Conservation (phyloP, 2,113 vertebrate genomes). For the Rhynchomys soricoides region DNA sequence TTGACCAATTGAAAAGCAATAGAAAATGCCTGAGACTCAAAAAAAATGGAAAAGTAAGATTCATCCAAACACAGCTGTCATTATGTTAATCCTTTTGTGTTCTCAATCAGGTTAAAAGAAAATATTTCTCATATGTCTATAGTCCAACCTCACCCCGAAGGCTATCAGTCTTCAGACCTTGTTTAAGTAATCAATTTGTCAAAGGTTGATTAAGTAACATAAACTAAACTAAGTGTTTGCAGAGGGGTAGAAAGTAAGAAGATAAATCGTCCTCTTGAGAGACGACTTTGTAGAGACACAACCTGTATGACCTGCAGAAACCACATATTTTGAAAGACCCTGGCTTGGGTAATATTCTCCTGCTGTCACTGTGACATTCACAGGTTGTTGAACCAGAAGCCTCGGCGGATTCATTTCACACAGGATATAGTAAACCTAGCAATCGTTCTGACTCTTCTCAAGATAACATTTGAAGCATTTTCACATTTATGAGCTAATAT, state of each 20-base stretch:
- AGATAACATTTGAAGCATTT: slow-evolving; percentile 32
- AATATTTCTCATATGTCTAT: neutral
- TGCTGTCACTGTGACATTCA: neutral
- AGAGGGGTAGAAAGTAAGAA: neutral
- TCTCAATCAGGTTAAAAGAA: neutral
- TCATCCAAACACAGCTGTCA: neutral
- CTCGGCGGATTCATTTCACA: neutral
- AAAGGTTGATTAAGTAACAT: slow-evolving; percentile 36
- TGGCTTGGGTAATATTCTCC: neutral
- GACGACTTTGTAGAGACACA: neutral
- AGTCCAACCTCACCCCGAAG: neutral
- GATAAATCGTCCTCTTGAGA: neutral
- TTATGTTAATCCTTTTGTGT: neutral
- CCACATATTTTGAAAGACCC: neutral
- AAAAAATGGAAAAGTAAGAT: neutral
- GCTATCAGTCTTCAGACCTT: neutral
- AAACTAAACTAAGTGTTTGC: slow-evolving; percentile 24
- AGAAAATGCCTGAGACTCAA: neutral
- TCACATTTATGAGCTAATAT: slow-evolving; percentile 31
- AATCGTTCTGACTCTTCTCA: neutral
- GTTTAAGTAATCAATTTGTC: slow-evolving; percentile 48
- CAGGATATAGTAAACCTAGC: neutral
- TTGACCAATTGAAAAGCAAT: neutral
- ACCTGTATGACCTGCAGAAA: neutral
- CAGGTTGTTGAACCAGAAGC: neutral